Base-by-base conservation (phyloP, 2,113 vertebrate genomes). In the Melanerpes formicivorus region DNA sequence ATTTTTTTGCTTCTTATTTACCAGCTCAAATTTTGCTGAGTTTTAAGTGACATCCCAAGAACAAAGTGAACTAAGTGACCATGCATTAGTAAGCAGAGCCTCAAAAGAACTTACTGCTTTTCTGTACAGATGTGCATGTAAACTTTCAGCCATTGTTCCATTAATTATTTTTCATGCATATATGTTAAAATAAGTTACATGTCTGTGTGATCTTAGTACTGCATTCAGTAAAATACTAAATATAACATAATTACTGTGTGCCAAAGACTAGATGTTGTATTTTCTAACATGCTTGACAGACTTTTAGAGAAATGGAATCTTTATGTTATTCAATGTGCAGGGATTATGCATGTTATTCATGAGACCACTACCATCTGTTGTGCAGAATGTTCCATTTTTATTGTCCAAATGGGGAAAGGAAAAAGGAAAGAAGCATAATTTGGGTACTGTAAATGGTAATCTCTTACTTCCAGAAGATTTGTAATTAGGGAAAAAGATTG, bases 11-110 rank as follows among this genome's bases (percentile, higher is more conserved):
- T 52, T 90, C 8, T 4, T 26, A 32, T 63, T 50, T 59, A 56
- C 0, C 0, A 44, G 15, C 13, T 32, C 14, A 60, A 37, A 22
- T 7, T 65, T 89, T 54, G 1, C 4, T 67, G 46, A 14, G 8
- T 52, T 92, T 92, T 84, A 27, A 50, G 14, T 9, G 21, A 32
- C 11, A 54, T 65, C 6, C 8, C 7, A 37, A 54, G 25, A 44
- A 6, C 0, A 3, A 72, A 48, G 9, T 65, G 3, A 22, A 80
- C 15, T 12, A 73, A 52, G 19, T 44, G 18, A 15, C 4, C 9
- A 18, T 44, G 7, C 3, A 16, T 30, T 25, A 59, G 10, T 72
- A 40, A 89, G 70, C 10, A 21, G 4, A 1, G 0, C 72, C 30
- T 67, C 48, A 66, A 27, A 73, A 74, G 15, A 58, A 3, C 3